These are phyloP conservation scores for Melanotaenia trifasciata DNA, from an alignment of 2,797 vertebrate species.

Conservation along the genomic window DNA sequence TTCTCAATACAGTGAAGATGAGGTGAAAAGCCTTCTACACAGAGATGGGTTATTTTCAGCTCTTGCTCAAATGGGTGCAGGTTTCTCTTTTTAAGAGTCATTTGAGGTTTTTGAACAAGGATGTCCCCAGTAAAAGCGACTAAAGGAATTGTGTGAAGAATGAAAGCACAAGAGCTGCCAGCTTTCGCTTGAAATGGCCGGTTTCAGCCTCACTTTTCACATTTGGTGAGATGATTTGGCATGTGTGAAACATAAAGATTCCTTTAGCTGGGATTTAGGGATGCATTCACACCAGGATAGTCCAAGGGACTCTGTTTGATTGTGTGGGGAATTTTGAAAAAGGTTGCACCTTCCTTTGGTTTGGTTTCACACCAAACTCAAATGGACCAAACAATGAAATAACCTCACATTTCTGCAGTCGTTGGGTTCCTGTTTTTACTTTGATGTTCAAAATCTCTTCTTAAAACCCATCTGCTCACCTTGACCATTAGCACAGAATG, in stretches of 20 bases:
- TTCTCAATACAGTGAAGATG: not conserved
- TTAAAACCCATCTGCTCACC: too few species aligned
- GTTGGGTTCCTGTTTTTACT: too few species aligned
- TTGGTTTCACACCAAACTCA: too few species aligned
- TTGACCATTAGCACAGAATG: too few species aligned
- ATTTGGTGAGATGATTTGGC: not conserved
- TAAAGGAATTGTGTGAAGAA: not conserved
- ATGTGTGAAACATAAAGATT: not conserved
- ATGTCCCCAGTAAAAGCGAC: not conserved
- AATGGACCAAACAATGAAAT: too few species aligned
- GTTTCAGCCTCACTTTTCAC: not conserved
- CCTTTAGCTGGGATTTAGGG: not conserved
- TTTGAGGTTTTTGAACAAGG: not conserved
- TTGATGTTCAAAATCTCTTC: too few species aligned
- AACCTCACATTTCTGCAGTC: too few species aligned
- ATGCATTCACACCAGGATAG: not conserved
- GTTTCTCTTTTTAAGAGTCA: not conserved
- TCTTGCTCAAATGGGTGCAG: not conserved
- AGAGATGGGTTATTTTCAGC: not conserved
- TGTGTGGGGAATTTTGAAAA: too few species aligned
- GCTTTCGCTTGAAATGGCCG: conserved; percentile 1
- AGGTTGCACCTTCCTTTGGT: too few species aligned
- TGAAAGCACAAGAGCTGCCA: not conserved
- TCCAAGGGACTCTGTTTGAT: too few species aligned
- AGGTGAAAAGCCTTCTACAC: not conserved